Evolutionary conservation across 2,797 vertebrate species (phyloP).

Genomic region (Schizothorax lantsangensis): DNA sequence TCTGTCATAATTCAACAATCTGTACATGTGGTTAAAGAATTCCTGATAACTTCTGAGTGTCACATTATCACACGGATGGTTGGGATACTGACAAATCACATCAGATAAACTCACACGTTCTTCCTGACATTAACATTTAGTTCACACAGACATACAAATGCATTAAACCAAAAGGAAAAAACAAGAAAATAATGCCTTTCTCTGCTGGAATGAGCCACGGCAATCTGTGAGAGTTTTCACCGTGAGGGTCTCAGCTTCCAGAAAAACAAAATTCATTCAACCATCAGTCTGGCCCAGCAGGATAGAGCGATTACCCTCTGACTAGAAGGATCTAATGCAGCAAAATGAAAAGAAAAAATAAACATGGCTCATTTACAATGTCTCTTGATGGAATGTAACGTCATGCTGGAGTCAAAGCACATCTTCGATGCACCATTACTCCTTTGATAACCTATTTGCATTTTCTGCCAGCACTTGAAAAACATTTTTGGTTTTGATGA

Average conservation of each 20-base stretch:
- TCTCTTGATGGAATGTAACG: slow-evolving; percentile 37
- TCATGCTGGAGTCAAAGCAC: slow-evolving; percentile 36
- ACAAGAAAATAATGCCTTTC: slow-evolving; percentile 23
- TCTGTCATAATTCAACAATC: background rate
- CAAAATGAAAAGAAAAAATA: slow-evolving; percentile 42
- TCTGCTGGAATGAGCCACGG: slow-evolving; percentile 23
- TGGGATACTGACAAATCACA: background rate
- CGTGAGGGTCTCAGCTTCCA: slow-evolving; percentile 19
- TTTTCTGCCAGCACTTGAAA: slow-evolving; percentile 20
- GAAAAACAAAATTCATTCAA: slow-evolving; percentile 43
- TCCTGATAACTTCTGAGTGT: background rate
- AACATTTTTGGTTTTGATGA: background rate
- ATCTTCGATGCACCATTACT: slow-evolving; percentile 44
- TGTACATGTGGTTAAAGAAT: background rate
- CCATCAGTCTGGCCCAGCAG: slow-evolving; percentile 26
- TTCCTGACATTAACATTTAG: background rate
- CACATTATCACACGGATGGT: background rate
- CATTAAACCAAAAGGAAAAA: slow-evolving; percentile 13
- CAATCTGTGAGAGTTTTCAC: slow-evolving; percentile 29
- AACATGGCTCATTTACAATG: slow-evolving; percentile 49
- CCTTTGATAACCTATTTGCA: slow-evolving; percentile 42
- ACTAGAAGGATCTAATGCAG: slow-evolving; percentile 37
- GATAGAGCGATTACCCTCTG: slow-evolving; percentile 39
- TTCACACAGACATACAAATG: background rate
- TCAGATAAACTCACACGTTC: slow-evolving; percentile 20